These are phyloP conservation scores for Tupiocoris notatus DNA, from an alignment of 2,888 invertebrate genomes.

Conservation along the genomic window DNA sequence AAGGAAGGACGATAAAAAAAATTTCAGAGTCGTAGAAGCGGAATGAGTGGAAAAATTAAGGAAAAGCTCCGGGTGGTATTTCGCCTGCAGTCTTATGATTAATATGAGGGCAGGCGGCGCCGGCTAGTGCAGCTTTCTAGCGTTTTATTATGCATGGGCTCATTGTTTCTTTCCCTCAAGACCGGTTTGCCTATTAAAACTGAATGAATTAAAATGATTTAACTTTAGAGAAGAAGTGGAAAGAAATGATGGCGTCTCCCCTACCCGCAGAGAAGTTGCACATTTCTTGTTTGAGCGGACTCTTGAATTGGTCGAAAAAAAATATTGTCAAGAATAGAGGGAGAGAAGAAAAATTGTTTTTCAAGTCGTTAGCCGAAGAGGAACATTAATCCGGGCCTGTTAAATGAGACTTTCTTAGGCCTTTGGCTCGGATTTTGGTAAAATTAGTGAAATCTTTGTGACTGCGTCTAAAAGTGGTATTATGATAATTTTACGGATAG, in stretches of 20 bases:
- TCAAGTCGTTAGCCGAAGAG: not conserved
- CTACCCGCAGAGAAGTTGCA: not conserved
- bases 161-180: conserved; percentile 29
- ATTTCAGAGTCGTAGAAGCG: not conserved
- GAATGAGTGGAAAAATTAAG: not conserved
- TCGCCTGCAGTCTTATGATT: conserved; percentile 23
- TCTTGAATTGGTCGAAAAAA: no score
- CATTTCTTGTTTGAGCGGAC: not conserved
- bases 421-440: no score
- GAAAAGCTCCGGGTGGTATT: not conserved
- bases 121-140: not conserved
- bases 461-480: no score
- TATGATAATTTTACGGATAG: no score
- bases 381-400: no score
- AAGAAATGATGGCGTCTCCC: not conserved
- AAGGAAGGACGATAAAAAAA: not conserved
- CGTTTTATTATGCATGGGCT: conserved; percentile 26
- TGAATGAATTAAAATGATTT: conserved; percentile 30
- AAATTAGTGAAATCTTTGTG: no score
- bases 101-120: conserved; percentile 13
- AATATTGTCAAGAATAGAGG: not conserved
- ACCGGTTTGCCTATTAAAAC: conserved; percentile 29
- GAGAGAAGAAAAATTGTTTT: not conserved
- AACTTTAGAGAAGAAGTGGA: not conserved
- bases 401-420: no score